A percentile compares a stretch with the other conserved stretches of the same genome.
Evolutionary conservation across 2,797 vertebrate species (phyloP).

Genomic region (Vespertilio murinus): DNA sequence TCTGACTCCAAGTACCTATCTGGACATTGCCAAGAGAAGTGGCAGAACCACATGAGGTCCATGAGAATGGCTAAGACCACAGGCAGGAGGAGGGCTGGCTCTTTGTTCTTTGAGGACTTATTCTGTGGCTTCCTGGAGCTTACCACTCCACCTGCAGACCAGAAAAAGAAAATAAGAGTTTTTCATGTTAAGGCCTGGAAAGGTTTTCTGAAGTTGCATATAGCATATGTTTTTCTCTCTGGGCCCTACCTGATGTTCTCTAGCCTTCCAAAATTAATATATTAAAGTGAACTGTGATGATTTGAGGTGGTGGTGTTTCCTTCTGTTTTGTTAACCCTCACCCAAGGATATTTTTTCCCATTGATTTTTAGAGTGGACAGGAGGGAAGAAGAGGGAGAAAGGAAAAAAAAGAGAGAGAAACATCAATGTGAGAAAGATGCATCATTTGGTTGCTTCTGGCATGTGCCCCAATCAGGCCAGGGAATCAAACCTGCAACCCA

Average conservation of each 20-base stretch:
- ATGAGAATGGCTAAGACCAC: background rate
- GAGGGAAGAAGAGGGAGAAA: too few relatives aligned
- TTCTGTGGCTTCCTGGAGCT: background rate
- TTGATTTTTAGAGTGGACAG: too few relatives aligned
- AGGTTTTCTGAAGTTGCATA: background rate
- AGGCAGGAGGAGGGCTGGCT: background rate
- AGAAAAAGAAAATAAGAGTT: background rate
- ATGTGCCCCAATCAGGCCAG: too few relatives aligned
- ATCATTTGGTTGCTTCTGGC: too few relatives aligned
- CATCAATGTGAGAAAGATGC: too few relatives aligned
- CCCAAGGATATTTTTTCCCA: too few relatives aligned
- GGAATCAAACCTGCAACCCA: too few relatives aligned
- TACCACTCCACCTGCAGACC: background rate
- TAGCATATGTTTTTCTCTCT: background rate
- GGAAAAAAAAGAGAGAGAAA: too few relatives aligned
- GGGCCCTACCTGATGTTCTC: background rate
- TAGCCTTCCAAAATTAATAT: slow-evolving; percentile 39
- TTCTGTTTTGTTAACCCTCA: too few relatives aligned
- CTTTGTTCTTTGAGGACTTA: background rate
- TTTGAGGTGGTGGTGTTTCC: too few relatives aligned
- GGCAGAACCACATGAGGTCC: background rate
- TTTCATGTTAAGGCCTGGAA: background rate
- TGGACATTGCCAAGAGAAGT: background rate
- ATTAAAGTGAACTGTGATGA: background rate
- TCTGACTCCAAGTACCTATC: background rate